These are phyloP conservation scores for Chrysemys picta DNA, from an alignment of 2,113 vertebrate species.

Conservation along the genomic window DNA sequence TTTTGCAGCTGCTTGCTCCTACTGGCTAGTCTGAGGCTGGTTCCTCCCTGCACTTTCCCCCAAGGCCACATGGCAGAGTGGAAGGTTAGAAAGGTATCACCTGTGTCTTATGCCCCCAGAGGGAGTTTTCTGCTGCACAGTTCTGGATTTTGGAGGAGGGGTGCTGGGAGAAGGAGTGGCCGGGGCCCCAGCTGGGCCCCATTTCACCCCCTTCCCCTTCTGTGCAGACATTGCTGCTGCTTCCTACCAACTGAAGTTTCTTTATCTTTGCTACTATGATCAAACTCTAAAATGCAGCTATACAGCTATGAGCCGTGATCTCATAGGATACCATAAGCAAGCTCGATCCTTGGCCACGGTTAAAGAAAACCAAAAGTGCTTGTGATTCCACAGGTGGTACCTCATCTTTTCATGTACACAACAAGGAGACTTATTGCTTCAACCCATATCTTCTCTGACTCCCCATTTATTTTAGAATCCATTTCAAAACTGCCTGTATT, in stretches of 20 bases:
- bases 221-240: no score
- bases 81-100: no score
- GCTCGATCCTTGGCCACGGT: neutral
- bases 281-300: neutral
- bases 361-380: neutral
- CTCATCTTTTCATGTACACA: neutral
- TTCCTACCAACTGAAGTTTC: no score
- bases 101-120: no score
- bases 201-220: no score
- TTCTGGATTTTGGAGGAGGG: neutral
- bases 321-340: neutral
- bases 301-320: neutral
- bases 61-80: no score
- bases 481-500: neutral
- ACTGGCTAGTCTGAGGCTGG: no score
- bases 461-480: neutral
- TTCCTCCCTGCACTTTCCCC: no score
- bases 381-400: fast-evolving
- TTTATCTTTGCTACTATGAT: neutral
- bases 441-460: neutral
- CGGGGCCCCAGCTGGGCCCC: no score
- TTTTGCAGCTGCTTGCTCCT: no score
- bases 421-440: neutral
- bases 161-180: no score
- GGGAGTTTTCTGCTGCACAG: no score